Evolutionary conservation across 2,888 invertebrate genomes (phyloP), one percentile per base, ranked within the genome.

Genomic region (Scaptomyza tumidula): DNA sequence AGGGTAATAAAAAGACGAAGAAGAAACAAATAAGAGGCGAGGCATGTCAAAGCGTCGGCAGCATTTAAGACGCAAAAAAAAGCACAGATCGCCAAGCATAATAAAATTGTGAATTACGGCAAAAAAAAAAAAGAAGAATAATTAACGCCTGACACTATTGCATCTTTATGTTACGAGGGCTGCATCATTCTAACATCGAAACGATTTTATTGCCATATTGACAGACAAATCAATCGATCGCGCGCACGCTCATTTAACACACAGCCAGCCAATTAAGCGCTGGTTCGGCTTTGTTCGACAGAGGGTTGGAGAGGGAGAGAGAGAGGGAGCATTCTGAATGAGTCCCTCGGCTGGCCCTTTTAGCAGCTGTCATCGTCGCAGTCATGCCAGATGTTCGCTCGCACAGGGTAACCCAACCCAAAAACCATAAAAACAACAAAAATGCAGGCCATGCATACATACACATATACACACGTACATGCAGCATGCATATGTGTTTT

Each of bases 141-240:
- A 33, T 14, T 19, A 19, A 14, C 13, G 41, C 44, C 41, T 24
- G 48, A 45, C 52, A 27, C 49, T 24, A 24, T 35, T 37, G 24
- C 24, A 37, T 27, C n/a, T 52, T 4, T 14, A 24, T 24, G 24
- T 44, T 44, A 5, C n/a, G 6, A 50, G n/a, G n/a, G 44, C 31
- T 44, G 33, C 69, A 64, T 72, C 69, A 64, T 72, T 72, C 64
- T 53, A 69, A 71, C 75, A 79, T 78, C 70, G 59, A 70, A 63
- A 73, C 44, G 41, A 31, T 82, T 81, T 82, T 79, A 82, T 79
- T 72, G 73, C 73, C 35, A 33, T 64, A 65, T 65, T 65, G 64
- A 43, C 64, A 78, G 81, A 77, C 86, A 86, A 81, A 80, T 86
- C 86, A 82, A 82, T 82, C 67, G 75, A 66, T 60, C 71, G 60